Evolutionary conservation across 1,140 invertebrate species (phyloP).

Genomic region (Chionoecetes opilio): DNA sequence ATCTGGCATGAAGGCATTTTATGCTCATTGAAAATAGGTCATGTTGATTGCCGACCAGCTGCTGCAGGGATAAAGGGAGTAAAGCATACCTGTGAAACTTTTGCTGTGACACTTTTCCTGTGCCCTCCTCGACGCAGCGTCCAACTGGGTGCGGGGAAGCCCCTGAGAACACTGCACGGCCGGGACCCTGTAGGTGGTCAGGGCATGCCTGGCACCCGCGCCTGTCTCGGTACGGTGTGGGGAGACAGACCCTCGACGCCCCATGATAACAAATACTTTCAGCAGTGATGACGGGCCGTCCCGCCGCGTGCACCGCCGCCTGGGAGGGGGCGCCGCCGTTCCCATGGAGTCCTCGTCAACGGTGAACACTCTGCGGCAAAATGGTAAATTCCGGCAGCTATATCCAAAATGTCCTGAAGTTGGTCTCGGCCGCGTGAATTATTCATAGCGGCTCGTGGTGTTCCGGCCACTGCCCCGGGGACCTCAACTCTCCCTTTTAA

Average conservation of each 20-base stretch:
- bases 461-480: not conserved
- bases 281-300: too few relatives aligned
- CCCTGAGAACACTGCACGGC: not conserved
- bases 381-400: slow-evolving; percentile 27
- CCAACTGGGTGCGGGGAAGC: not conserved
- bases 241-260: not conserved
- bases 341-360: not conserved
- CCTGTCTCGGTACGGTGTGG: not conserved
- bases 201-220: not conserved
- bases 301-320: not conserved
- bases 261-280: not conserved
- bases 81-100: not conserved
- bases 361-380: not conserved
- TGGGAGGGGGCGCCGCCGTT: not conserved
- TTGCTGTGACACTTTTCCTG: not conserved
- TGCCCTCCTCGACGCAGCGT: not conserved
- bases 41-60: not conserved
- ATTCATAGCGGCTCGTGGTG: slow-evolving; percentile 15
- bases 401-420: slow-evolving; percentile 19
- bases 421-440: slow-evolving; percentile 15
- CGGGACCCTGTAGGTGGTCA: not conserved
- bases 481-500: slow-evolving; percentile 17
- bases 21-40: slow-evolving; percentile 5
- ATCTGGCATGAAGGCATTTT: not conserved
- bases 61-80: not conserved